phyloP scores from a whole-genome alignment of 2,888 invertebrate genomes.

The Metopia argyrocephala region DNA sequence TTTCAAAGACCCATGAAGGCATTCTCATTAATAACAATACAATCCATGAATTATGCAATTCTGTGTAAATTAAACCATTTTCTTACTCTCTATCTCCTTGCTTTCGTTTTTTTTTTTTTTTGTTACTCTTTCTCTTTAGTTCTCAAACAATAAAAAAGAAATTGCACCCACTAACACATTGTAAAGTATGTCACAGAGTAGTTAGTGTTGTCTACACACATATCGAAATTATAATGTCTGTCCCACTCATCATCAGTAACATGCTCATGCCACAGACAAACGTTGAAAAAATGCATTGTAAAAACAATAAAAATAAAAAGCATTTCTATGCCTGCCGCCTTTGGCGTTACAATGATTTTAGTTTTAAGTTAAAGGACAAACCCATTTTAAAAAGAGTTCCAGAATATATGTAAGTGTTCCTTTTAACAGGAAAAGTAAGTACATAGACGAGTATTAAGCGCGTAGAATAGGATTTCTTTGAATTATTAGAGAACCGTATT shows the following conservation, averaged over 20 bases:
- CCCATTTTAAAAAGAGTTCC: too few relatives aligned
- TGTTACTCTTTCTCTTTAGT: background rate
- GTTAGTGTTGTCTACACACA: background rate
- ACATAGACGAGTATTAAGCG: too few relatives aligned
- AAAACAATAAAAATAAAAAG: background rate
- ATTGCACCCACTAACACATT: constrained; percentile 56
- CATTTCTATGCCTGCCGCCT: constrained; percentile 14
- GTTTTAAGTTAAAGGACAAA: background rate
- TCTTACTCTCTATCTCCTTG: too few relatives aligned
- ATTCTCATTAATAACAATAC: constrained; percentile 32
- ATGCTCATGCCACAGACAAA: constrained; percentile 36
- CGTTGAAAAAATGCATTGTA: too few relatives aligned
- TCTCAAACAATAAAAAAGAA: constrained; percentile 33
- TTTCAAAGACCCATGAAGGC: too few relatives aligned
- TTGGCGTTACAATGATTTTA: constrained; percentile 4
- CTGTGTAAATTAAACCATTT: constrained; percentile 59
- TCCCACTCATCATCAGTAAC: constrained; percentile 45
- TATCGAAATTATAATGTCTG: constrained; percentile 25
- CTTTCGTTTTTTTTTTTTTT: constrained; percentile 37
- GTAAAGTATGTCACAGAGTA: background rate
- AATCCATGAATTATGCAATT: constrained; percentile 63
- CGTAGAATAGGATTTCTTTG: too few relatives aligned
- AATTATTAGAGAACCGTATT: too few relatives aligned
- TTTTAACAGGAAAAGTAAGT: too few relatives aligned
- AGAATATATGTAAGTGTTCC: too few relatives aligned